These are phyloP conservation scores for Cydia amplana DNA, from an alignment of 1,140 invertebrate species.

Conservation along the genomic window DNA sequence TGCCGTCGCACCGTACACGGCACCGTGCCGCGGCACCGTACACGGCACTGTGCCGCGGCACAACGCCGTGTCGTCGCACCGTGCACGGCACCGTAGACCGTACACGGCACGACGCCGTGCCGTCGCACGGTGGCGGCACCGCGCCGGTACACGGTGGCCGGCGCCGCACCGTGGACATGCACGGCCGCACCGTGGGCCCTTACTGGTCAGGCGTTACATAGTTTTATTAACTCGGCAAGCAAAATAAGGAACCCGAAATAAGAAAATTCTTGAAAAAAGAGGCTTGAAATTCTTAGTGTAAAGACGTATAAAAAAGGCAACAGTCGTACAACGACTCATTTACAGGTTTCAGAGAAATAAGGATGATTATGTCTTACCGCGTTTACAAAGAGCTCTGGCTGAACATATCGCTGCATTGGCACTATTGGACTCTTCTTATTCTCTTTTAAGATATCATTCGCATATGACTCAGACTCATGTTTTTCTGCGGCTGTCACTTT, in stretches of 20 bases:
- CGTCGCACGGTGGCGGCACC: too few relatives aligned
- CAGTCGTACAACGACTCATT: neutral
- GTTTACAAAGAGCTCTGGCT: constrained; percentile 52
- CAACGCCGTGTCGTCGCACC: too few relatives aligned
- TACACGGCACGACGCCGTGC: too few relatives aligned
- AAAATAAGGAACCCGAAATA: neutral
- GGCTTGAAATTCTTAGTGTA: neutral
- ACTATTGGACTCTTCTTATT: constrained; percentile 39
- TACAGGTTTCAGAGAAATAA: neutral
- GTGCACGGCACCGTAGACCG: too few relatives aligned
- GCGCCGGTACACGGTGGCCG: too few relatives aligned
- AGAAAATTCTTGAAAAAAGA: neutral
- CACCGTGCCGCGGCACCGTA: too few relatives aligned
- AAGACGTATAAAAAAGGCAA: neutral
- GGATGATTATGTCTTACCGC: constrained; percentile 42
- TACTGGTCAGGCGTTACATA: too few relatives aligned
- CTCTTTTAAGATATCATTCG: constrained; percentile 36
- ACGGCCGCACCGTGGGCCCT: too few relatives aligned
- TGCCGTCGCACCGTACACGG: too few relatives aligned
- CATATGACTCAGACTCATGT: constrained; percentile 43
- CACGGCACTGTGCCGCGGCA: too few relatives aligned
- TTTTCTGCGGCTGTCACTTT: constrained; percentile 48
- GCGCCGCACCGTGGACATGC: too few relatives aligned
- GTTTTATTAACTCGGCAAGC: too few relatives aligned
- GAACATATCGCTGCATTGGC: constrained; percentile 49